Conservation (phyloP, 2,797 vertebrate genomes). For the Acropternis orthonyx region DNA sequence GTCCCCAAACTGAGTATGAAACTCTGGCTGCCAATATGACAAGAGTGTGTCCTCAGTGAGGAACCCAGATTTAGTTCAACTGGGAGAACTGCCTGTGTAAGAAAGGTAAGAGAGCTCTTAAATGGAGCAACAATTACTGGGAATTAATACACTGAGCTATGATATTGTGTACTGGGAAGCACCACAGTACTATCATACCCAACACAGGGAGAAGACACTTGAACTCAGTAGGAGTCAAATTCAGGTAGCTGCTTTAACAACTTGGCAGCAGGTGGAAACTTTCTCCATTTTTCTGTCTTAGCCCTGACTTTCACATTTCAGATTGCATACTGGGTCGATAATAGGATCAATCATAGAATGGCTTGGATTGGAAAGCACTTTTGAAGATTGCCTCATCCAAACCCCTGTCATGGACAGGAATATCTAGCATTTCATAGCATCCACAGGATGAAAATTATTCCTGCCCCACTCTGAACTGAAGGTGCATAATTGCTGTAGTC, state of each 20-base stretch:
- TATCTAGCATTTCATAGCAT: not conserved
- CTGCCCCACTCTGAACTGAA: not conserved
- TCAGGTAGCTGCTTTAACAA: accelerated
- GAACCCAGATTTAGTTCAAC: not conserved
- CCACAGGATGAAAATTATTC: not conserved
- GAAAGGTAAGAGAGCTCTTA: not conserved
- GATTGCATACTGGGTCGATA: not conserved
- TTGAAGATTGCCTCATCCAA: not conserved
- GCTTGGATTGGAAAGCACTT: not conserved
- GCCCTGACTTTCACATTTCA: not conserved
- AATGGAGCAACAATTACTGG: not conserved
- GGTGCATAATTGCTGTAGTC: not conserved
- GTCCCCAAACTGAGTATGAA: not conserved
- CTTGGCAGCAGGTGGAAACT: not conserved
- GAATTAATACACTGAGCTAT: not conserved
- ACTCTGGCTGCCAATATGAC: not conserved
- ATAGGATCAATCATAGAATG: not conserved
- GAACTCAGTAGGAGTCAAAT: not conserved
- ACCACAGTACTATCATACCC: not conserved
- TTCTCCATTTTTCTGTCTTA: not conserved
- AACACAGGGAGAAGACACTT: not conserved
- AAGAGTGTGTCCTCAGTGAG: not conserved
- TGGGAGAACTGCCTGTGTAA: not conserved
- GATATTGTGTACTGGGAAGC: not conserved
- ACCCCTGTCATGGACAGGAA: accelerated